phyloP scores from a whole-genome alignment of 1,140 invertebrate species.

The Scaptomyza graminum region DNA sequence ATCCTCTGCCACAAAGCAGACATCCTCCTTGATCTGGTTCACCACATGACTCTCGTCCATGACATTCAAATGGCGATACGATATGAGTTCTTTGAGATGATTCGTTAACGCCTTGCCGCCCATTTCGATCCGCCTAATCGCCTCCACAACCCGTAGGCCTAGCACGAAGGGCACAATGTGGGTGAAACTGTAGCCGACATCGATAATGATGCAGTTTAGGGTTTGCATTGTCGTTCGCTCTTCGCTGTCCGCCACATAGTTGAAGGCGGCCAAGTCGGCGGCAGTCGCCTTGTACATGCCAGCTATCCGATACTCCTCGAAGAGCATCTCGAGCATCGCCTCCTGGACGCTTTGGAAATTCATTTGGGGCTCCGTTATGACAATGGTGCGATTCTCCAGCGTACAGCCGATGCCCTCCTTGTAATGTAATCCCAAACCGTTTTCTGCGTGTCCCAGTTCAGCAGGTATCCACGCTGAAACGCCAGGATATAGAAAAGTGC shows the following conservation, averaged over 20 bases:
- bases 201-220: slow-evolving; percentile 93
- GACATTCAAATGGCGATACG: slow-evolving; percentile 96
- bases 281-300: slow-evolving; percentile 92
- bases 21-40: slow-evolving; percentile 99
- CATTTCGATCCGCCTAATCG: slow-evolving; percentile 94
- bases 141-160: slow-evolving; percentile 91
- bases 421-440: slow-evolving; percentile 97
- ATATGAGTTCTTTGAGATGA: slow-evolving; percentile 98
- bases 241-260: slow-evolving; percentile 85
- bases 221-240: slow-evolving; percentile 80
- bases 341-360: slow-evolving; percentile 97
- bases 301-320: slow-evolving; percentile 98
- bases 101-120: slow-evolving; percentile 99
- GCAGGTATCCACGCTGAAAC: slow-evolving; percentile 97
- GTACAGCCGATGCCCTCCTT: slow-evolving; percentile 93
- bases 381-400: slow-evolving; percentile 91
- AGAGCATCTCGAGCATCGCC: slow-evolving; percentile 97
- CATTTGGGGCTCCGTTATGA: slow-evolving; percentile 97
- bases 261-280: slow-evolving; percentile 88
- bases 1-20: slow-evolving; percentile 96
- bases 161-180: slow-evolving; percentile 98
- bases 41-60: slow-evolving; percentile 99
- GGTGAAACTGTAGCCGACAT: slow-evolving; percentile 97
- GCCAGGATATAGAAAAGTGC: slow-evolving; percentile 97
- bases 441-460: slow-evolving; percentile 97